Evolutionary conservation across 2,113 vertebrate genomes (phyloP).

Genomic region (Chauna torquata): DNA sequence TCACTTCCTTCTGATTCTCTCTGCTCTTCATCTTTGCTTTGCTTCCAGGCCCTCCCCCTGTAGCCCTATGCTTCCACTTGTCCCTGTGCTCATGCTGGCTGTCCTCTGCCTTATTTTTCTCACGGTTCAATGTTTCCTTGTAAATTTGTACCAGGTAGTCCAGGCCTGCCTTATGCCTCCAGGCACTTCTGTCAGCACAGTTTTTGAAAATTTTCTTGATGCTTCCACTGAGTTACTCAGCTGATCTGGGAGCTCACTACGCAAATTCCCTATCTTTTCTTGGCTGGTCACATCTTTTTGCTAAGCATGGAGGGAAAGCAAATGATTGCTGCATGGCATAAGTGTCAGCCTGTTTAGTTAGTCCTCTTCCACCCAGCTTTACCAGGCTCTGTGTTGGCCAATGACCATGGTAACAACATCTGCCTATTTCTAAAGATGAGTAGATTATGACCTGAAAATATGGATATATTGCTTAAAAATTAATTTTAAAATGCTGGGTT

Average conservation of each 20-base stretch:
- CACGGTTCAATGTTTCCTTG: background rate
- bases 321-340: background rate
- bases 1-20: background rate
- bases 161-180: background rate
- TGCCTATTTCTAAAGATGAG: background rate
- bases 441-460: background rate
- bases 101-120: background rate
- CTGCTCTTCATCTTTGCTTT: background rate
- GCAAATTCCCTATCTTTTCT: background rate
- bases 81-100: background rate
- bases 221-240: background rate
- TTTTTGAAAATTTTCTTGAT: background rate
- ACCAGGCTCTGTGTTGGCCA: background rate
- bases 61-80: background rate
- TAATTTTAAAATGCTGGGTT: background rate
- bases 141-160: background rate
- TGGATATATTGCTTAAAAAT: background rate
- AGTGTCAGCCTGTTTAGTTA: background rate
- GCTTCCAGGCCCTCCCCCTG: background rate
- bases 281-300: background rate
- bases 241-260: background rate
- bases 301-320: background rate
- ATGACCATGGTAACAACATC: background rate
- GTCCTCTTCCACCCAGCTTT: background rate
- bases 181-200: conserved; percentile 20